phyloP scores from a whole-genome alignment of 2,888 invertebrate species.

The Catocala sponsa region DNA sequence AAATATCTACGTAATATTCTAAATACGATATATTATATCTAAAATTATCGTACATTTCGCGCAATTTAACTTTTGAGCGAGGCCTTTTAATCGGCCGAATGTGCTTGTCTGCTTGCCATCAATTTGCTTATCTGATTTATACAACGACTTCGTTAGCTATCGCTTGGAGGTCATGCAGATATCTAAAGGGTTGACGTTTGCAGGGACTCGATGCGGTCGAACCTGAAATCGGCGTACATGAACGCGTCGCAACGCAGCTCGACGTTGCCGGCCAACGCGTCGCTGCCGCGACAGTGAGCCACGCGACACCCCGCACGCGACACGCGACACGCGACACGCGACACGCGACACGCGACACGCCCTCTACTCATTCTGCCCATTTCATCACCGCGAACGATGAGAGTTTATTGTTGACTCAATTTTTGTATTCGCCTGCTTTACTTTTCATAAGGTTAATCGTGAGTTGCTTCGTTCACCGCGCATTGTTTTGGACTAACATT shows the following conservation, averaged over 20 bases:
- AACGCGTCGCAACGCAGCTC: slow-evolving; percentile 94
- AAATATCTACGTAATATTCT: no score
- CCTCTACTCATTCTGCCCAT: slow-evolving; percentile 27
- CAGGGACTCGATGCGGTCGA: slow-evolving; percentile 94
- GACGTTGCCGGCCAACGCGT: slow-evolving; percentile 95
- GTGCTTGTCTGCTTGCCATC: no score
- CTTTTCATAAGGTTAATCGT: slow-evolving; percentile 39
- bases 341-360: slow-evolving; percentile 13
- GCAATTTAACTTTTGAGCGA: no score
- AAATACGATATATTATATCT: no score
- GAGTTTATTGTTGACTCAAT: slow-evolving; percentile 33
- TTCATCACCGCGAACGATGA: slow-evolving; percentile 28
- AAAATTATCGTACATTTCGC: no score
- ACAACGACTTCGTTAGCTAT: no score
- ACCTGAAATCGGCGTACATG: slow-evolving; percentile 92
- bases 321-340: slow-evolving; percentile 7
- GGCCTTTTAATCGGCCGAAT: no score
- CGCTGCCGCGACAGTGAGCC: slow-evolving; percentile 89
- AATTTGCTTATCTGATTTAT: no score
- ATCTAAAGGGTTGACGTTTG: slow-evolving; percentile 44
- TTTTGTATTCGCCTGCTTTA: slow-evolving; percentile 40
- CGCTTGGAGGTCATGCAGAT: not conserved
- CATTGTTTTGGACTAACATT: slow-evolving; percentile 52
- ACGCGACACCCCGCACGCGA: slow-evolving; percentile 5
- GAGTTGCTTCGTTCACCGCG: slow-evolving; percentile 46